Base-by-base conservation (phyloP, 2,797 vertebrate genomes). In the Pseudomugil tenellus region DNA sequence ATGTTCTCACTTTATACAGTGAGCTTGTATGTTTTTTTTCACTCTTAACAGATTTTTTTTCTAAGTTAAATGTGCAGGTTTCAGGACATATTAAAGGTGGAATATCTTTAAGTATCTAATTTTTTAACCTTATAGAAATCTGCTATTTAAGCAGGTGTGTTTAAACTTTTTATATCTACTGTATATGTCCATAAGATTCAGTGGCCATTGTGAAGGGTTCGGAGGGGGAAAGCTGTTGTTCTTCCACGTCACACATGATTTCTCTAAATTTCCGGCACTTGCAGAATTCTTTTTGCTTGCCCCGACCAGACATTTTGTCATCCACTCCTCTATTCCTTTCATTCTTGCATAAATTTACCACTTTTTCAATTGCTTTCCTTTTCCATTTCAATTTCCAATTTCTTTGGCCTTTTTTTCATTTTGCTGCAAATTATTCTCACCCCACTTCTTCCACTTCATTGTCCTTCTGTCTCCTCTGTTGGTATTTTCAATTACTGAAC, bases 401-500 rank as follows among this genome's bases (percentile, higher is more conserved):
- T 6, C 37, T 56, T 52, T 51, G 19, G 34, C 60, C 48, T 72
- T 34, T 8, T 29, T 37, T 49, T 56, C 26, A 65, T 57, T 68
- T 57, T 52, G 13, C 48, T 52, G 14, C 8, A 56, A 72, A 70
- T 76, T 64, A 59, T 52, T 74, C 46, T 77, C 58, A 12, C 46
- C 67, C 6, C 37, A 52, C 43, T 29, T 49, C 32, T 63, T 62
- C 63, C 34, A 13, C 57, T 58, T 66, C 63, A 58, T 69, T 70
- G 67, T 59, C 58, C 58, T 31, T 60, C 62, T 21, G 6, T 43
- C 21, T 68, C 58, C 53, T 49, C 46, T 60, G 53, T 62, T 60
- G 57, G 63, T 32, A 55, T 66, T 79, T 69, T 73, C 74, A 72
- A 63, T 83, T 66, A 70, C 70, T 26, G 37, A 63, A 49, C 21